Evolutionary conservation across 1,140 invertebrate genomes (phyloP).

Genomic region (Muscidifurax raptorellus): DNA sequence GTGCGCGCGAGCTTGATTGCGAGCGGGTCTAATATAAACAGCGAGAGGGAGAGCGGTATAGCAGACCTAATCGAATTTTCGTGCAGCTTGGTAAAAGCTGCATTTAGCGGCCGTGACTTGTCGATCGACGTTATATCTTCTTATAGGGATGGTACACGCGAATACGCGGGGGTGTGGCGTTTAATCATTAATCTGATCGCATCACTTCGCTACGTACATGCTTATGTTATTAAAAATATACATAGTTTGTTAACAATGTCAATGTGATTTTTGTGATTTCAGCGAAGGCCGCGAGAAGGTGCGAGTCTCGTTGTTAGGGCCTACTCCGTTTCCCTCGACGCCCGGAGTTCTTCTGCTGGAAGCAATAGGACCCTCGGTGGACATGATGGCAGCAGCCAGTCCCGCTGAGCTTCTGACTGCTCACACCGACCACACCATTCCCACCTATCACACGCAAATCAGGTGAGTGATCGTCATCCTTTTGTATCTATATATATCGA

Average conservation of each 20-base stretch:
- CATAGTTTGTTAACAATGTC: too few species aligned
- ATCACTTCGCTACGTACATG: too few species aligned
- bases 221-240: too few species aligned
- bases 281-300: conserved; percentile 74
- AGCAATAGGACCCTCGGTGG: conserved; percentile 64
- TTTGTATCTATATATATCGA: too few species aligned
- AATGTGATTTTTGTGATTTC: conserved; percentile 50
- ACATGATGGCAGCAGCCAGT: conserved; percentile 69
- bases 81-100: conserved; percentile 28
- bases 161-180: conserved; percentile 58
- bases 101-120: conserved; percentile 6
- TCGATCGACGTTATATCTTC: neutral
- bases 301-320: conserved; percentile 71
- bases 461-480: conserved; percentile 61
- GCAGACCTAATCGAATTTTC: neutral
- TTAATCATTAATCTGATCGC: conserved; percentile 56
- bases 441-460: conserved; percentile 72
- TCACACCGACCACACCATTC: conserved; percentile 73
- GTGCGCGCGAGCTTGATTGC: neutral
- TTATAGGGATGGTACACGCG: conserved; percentile 58
- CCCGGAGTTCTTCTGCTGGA: conserved; percentile 73
- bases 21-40: neutral
- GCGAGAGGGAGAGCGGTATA: neutral
- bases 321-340: conserved; percentile 71
- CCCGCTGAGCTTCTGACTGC: conserved; percentile 71